Conservation (phyloP, 2,797 vertebrate species). For the Anableps anableps region DNA sequence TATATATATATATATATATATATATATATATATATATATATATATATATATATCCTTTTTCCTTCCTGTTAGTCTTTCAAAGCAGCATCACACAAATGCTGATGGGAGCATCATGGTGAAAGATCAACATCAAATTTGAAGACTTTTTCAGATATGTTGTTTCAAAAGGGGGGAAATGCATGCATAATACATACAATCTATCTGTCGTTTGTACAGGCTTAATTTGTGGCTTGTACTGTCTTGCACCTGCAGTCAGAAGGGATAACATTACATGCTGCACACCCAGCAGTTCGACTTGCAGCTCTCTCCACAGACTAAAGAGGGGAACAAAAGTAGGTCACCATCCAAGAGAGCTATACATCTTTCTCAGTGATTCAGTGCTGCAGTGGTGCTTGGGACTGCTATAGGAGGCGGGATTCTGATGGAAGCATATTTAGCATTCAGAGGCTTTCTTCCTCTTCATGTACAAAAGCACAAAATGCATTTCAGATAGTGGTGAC, state of each 20-base stretch:
- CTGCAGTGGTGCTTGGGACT: slow-evolving; percentile 60
- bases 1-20: too few relatives aligned
- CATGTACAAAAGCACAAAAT: slow-evolving; percentile 10
- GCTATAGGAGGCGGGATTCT: slow-evolving; percentile 50
- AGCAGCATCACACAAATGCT: not conserved
- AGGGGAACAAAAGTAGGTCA: slow-evolving; percentile 82
- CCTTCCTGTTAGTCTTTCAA: not conserved
- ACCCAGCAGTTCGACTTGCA: slow-evolving; percentile 46
- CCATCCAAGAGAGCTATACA: slow-evolving; percentile 69
- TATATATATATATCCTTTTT: too few relatives aligned
- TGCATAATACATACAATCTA: slow-evolving; percentile 47
- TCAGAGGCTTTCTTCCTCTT: slow-evolving; percentile 40
- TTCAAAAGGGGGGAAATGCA: slow-evolving; percentile 14
- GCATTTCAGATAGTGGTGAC: slow-evolving; percentile 18
- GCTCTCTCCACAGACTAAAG: slow-evolving; percentile 55
- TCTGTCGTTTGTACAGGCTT: slow-evolving; percentile 36
- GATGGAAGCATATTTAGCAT: slow-evolving; percentile 53
- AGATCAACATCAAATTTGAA: not conserved
- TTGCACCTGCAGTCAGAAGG: slow-evolving; percentile 68
- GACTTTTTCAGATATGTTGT: not conserved
- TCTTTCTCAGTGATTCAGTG: slow-evolving; percentile 53
- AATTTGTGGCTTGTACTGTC: slow-evolving; percentile 34
- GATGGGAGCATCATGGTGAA: not conserved
- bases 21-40: too few relatives aligned
- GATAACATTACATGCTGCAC: slow-evolving; percentile 57